Evolutionary conservation across 2,888 invertebrate species (phyloP), one percentile per base, ranked within the genome.

Genomic region (Phyto melanocephala): DNA sequence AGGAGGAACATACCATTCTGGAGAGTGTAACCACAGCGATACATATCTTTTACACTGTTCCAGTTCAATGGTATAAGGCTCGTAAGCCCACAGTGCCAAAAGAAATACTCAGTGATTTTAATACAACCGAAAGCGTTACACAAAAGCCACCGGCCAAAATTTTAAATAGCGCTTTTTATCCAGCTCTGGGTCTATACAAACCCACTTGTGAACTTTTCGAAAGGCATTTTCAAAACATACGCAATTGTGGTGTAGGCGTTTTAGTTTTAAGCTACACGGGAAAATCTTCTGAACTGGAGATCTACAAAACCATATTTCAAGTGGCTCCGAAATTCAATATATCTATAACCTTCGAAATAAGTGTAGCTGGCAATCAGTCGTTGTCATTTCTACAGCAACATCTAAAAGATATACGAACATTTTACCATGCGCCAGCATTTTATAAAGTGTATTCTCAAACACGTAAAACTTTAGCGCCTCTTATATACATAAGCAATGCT

Each of bases 401-500:
- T 84, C 87, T 93, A 60, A 87, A 89, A 15, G 85, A 84, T 63
- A 84, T 87, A 54, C 81, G 86, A 60, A 85, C 77, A 56, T 87
- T 84, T 72, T 83, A 86, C 6, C 84, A 85, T 11, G 83, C 87
- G 24, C 88, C 88, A 4, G 88, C 87, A n/a, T 90, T 91, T 79
- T 90, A 90, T 82, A 88, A 88, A 35, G 88, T 91, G 7, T 89
- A 88, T 83, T 90, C 90, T 15, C 86, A 89, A 70, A 86, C 88
- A 33, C 89, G 87, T 42, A 86, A 85, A 7, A 84, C 85, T 1
- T 85, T 89, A 70, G 84, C 92, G 58, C 94, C 94, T n/a, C 91
- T 95, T 37, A 92, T 93, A 86, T 95, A 94, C 86, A 91, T 95
- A 20, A 94, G 94, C 87, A 94, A 94, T 87, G 94, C 94, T 0